Base-by-base conservation (phyloP, 2,797 vertebrate species). In the Scarus forsteni region DNA sequence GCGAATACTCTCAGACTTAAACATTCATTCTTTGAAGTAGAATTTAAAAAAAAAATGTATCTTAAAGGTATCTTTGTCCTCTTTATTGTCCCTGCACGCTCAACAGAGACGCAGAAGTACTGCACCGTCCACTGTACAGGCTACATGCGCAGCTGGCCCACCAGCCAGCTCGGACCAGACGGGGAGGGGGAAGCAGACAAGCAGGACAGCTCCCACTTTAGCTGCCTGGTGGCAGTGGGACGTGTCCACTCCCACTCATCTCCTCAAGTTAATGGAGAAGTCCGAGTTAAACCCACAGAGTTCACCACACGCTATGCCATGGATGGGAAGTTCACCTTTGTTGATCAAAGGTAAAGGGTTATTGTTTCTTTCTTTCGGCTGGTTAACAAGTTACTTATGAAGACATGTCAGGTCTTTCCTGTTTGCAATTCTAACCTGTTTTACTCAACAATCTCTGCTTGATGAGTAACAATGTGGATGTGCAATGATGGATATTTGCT, bases 261-360 rank as follows among this genome's bases (percentile, higher is more conserved):
- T 67, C 94, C 95, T 1, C 96, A 94, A 75, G 90, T 93, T 72
- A 96, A 94, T 7, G 93, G 95, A 67, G 95, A 96, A 56, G 92
- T 98, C 74, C 88, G 93, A 81, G 94, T 98, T 75, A 98, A 96
- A 88, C 95, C 96, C 73, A 94, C 95, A 4, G 96, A 97, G 87
- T 99, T 99, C 88, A 86, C 97, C 86, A 98, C 96, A 3, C 96
- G 97, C 51, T 98, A 95, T 74, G 94, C 97, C 86, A 94, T 97
- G 94, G 98, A 98, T 70, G 97, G 98, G 45, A 98, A 98, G 88
- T 97, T 99, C 91, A 96, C 97, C 85, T 99, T 96, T 72, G 96
- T 99, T 58, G 98, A 99, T 93, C 98, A 99, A 86, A 94, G 97
- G 98, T 99, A 93, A 77, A 66, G 1, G 35, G 27, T 44, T 58